phyloP scores from a whole-genome alignment of 2,797 vertebrate genomes.

The Morus bassanus region DNA sequence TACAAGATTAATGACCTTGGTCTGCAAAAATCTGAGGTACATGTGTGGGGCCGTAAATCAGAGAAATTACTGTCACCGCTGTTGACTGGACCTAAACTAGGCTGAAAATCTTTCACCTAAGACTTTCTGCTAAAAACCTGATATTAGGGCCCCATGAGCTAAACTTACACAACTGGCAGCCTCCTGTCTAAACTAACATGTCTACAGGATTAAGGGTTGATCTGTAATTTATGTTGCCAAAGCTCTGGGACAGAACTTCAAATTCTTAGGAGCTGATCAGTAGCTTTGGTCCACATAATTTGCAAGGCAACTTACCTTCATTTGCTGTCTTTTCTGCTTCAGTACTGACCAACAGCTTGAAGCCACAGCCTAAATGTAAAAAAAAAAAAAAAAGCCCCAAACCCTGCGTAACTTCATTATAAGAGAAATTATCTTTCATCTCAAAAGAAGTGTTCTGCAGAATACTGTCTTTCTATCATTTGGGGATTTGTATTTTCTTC shows the following conservation, averaged over 20 bases:
- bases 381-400: not conserved
- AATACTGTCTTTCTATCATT: not conserved
- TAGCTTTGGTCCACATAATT: not conserved
- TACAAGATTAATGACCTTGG: not conserved
- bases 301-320: constrained; percentile 82
- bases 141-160: not conserved
- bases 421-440: not conserved
- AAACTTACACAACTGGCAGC: not conserved
- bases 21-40: not conserved
- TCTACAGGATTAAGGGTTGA: not conserved
- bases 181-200: not conserved
- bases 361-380: constrained; percentile 85
- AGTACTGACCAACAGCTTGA: constrained; percentile 98
- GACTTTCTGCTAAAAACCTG: not conserved
- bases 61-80: not conserved
- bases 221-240: not conserved
- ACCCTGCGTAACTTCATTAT: not conserved
- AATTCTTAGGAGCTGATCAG: not conserved
- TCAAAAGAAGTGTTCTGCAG: not conserved
- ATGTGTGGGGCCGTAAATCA: not conserved
- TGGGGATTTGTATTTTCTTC: not conserved
- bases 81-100: not conserved
- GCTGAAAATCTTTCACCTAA: not conserved
- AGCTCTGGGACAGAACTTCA: not conserved
- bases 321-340: constrained; percentile 92